These are phyloP conservation scores for Erpetoichthys calabaricus DNA, from an alignment of 2,797 vertebrate genomes.

Conservation along the genomic window DNA sequence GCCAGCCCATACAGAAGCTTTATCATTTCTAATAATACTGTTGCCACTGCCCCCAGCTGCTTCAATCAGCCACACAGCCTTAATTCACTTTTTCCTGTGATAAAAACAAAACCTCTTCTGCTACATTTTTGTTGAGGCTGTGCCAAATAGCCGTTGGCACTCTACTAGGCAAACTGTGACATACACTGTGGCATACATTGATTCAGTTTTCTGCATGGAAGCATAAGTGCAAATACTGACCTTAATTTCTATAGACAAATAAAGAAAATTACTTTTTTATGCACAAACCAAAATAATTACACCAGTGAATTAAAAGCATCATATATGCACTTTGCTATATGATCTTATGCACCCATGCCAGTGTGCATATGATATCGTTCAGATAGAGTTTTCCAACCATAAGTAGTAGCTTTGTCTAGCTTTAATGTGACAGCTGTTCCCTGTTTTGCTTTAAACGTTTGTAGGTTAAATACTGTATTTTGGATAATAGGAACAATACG, in stretches of 20 bases:
- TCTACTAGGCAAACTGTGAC: too few species aligned
- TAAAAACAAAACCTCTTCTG: not conserved
- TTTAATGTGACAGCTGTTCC: slow-evolving; percentile 35
- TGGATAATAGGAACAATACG: slow-evolving; percentile 33
- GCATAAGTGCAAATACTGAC: too few species aligned
- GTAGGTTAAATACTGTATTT: slow-evolving; percentile 36
- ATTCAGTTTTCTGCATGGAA: too few species aligned
- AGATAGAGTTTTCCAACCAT: slow-evolving; percentile 27
- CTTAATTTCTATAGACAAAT: too few species aligned
- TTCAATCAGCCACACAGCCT: slow-evolving; percentile 17
- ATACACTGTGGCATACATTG: too few species aligned
- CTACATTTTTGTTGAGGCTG: slow-evolving; percentile 5
- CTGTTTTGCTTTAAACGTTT: slow-evolving; percentile 29
- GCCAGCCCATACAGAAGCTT: not conserved
- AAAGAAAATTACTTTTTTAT: too few species aligned
- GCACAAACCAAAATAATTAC: too few species aligned
- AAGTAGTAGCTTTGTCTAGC: slow-evolving; percentile 24
- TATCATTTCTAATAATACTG: slow-evolving; percentile 13
- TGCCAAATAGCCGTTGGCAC: too few species aligned
- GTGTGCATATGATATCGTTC: slow-evolving; percentile 28
- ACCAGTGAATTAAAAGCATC: too few species aligned
- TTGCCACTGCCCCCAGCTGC: slow-evolving; percentile 21
- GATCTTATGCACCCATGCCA: not conserved
- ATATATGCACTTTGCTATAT: too few species aligned
- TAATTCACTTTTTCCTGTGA: slow-evolving; percentile 7